Base-by-base conservation (phyloP, 2,888 invertebrate species). In the Drosophila quasianomalipes region DNA sequence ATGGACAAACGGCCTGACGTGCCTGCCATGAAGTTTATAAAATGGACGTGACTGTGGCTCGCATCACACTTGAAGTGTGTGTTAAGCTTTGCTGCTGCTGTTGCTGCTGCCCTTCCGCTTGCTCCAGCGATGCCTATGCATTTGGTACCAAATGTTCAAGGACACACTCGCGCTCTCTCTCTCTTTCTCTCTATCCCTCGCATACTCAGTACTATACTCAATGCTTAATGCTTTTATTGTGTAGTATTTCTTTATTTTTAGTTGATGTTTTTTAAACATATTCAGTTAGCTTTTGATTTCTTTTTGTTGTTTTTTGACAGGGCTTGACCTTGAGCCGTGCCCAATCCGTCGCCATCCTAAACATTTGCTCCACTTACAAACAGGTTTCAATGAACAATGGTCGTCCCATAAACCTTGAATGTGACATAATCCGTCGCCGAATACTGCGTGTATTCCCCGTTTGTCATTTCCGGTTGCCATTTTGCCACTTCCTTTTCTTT, bases 101-200 rank as follows among this genome's bases (percentile, higher is more conserved):
- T 37, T 54, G 55, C 52, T 39, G 37, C 31, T 55, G 51, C 47
- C 30, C 57, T 49, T 12, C 54, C 52, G 35, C 60, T 54, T 31
- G 31, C 64, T 54, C 19, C 64, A 59, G 30, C 66, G 53, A 47
- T 72, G 79, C 74, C 81, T 76, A 75, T 82, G 85, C 83, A 86
- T 79, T 89, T 89, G 83, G 76, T 85, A 87, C 79, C 79, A 76
- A 89, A 76, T 85, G 72, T 88, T 91, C 92, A 92, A 92, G 92
- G 92, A 90, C 92, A 91, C 85, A 81, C 67, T 60, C 68, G 55
- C 33, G 55, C 70, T 51, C 65, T 31, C 37, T 57, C 63, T 47
- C 60, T 44, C 55, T 55, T 39, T 31, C 61, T 19, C 57, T 26
- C 16, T 26, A 9, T 47, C 16, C 16, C 54, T 37, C 68, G 39